Evolutionary conservation across 2,888 invertebrate species (phyloP), one percentile per base, ranked within the genome.

Genomic region (Oscheius myriophilus): DNA sequence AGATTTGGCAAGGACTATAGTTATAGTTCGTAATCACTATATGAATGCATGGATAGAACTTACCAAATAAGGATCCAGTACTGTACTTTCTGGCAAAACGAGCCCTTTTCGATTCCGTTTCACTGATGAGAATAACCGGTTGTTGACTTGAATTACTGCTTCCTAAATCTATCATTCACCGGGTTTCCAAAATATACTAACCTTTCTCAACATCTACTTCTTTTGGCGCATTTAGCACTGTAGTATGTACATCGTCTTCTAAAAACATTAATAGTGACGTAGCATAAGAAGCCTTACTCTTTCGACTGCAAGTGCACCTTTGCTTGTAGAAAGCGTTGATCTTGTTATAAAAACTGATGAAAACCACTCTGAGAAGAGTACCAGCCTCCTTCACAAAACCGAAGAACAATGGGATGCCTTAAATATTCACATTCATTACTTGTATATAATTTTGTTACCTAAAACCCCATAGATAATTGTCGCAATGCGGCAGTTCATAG

Each of bases 371-470:
- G 58, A 70, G 78, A 65, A 73, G 70, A 55, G 77, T 82, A 18
- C 81, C 81, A 45, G 80, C 80, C 68, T 81, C 81, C 41, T 83
- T 84, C n/a, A 83, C 73, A 61, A 82, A 81, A 1, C 82, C 83
- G 61, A 83, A 84, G 65, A 84, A 83, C n/a, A 83, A 70, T 12
- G 83, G 79, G 58, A 81, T 68, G 3, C 61, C 69, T 65, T 23
- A 23, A 41, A 67, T 52, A 59, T 16, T n/a, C 14, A 1, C 43
- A 26, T 25, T 23, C 23, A 11, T 12, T 62, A 11, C 16, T 52
- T 70, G 33, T 7, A 43, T 4, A 11, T 45, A 16, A n/a, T 59
- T 33, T 26, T 43, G 57, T 72, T 72, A 26, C 82, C 83, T 18
- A 82, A 69, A 0, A 75, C 75, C 0, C 79, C 82, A 67, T 84